phyloP scores from a whole-genome alignment of 2,888 invertebrate genomes.

The Eupithecia tripunctaria region DNA sequence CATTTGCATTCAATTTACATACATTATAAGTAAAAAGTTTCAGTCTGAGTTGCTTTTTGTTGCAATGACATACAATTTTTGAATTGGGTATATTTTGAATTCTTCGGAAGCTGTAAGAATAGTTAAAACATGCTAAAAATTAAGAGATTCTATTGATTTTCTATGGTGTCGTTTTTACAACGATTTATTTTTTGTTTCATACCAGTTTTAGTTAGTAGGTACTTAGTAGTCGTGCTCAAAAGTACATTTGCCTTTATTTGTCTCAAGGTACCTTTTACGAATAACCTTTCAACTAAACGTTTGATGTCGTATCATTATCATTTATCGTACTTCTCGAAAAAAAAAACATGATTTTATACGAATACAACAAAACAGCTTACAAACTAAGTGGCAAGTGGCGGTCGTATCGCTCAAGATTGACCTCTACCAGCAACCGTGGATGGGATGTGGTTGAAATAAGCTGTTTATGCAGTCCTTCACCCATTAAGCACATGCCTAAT shows the following conservation, averaged over 20 bases:
- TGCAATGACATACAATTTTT: neutral
- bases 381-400: too few species aligned
- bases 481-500: neutral
- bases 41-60: neutral
- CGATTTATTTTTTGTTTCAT: neutral
- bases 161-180: too few species aligned
- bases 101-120: too few species aligned
- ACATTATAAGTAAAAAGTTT: neutral
- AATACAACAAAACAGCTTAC: too few species aligned
- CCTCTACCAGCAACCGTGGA: too few species aligned
- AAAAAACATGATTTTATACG: too few species aligned
- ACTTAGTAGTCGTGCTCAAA: neutral
- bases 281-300: neutral
- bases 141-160: too few species aligned
- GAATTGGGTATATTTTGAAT: too few species aligned
- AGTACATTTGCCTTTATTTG: neutral
- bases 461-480: neutral
- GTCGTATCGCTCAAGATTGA: too few species aligned
- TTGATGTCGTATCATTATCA: too few species aligned
- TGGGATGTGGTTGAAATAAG: too few species aligned
- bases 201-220: neutral
- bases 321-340: neutral
- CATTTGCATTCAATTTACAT: slow-evolving; percentile 6
- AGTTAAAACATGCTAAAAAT: too few species aligned
- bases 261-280: neutral